These are phyloP conservation scores for Antedon mediterranea DNA, from an alignment of 53 echinoderm and acorn worm species.

Conservation along the genomic window DNA sequence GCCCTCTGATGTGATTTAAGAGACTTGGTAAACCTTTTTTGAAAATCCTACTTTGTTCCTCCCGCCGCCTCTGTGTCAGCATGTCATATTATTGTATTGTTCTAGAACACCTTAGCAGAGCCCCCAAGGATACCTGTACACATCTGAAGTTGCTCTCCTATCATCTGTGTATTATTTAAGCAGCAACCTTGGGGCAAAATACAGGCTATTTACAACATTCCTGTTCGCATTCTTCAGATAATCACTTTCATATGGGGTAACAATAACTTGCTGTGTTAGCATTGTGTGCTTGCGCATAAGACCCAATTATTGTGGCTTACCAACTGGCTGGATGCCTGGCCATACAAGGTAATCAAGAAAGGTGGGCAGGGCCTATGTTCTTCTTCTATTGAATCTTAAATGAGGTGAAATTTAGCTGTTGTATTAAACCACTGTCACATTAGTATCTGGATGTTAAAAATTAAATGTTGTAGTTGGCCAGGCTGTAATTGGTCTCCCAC, in stretches of 20 bases:
- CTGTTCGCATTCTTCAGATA: not conserved
- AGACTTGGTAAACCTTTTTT: too few relatives aligned
- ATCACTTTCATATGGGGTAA: constrained; percentile 1
- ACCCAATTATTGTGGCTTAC: not conserved
- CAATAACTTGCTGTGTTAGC: not conserved
- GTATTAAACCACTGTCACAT: not conserved
- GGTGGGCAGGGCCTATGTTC: not conserved
- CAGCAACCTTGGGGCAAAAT: not conserved
- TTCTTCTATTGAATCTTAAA: not conserved
- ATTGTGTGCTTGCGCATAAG: not conserved
- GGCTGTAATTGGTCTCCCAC: not conserved
- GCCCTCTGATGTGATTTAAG: too few relatives aligned
- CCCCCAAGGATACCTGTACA: not conserved
- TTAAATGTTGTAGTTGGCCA: not conserved
- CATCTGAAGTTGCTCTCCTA: not conserved
- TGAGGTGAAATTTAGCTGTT: not conserved
- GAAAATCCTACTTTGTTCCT: not conserved
- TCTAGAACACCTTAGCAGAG: not conserved
- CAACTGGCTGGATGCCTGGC: not conserved
- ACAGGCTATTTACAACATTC: not conserved
- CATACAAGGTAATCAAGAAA: not conserved
- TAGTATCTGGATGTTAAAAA: not conserved
- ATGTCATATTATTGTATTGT: not conserved
- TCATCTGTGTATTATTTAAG: not conserved
- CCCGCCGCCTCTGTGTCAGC: not conserved